Evolutionary conservation across 2,113 vertebrate species (phyloP), one percentile per base, ranked within the genome.

Genomic region (Cisticola juncidis): DNA sequence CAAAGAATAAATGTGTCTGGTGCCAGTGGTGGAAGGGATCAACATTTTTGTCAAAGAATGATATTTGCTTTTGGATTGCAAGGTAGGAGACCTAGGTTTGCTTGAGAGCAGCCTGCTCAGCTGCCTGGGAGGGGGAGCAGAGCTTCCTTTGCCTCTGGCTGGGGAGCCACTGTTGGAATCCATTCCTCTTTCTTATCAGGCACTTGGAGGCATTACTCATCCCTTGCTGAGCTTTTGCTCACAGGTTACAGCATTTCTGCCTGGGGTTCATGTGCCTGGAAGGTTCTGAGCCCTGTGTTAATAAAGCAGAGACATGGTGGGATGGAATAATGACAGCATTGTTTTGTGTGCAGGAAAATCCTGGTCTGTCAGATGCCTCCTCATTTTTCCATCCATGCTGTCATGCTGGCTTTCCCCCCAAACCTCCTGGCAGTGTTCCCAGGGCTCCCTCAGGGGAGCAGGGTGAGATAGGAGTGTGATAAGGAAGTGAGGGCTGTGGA

Each of bases 21-120:
- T 92, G 58, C 45, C 33, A 48, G 29, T 24, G 45, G 53, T 57
- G 42, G 14, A 33, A 84, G 38, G 48, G 81, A 26, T 79, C 36
- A 36, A 35, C 22, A 11, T 85, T 88, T 85, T 85, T 81, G 18
- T 45, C 36, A 33, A 69, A 35, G 36, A 65, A 42, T 79, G 81
- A 72, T 62, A 58, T 81, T 95, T 95, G 61, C 83, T 89, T 89
- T 91, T 62, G 53, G 61, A 60, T 71, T 78, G 38, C 24, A 48
- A 60, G 65, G 69, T 69, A 25, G n/a, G 68, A 84, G 76, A 68
- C 24, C 35, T 33, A 18, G 22, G 40, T 20, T 78, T 47, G 29
- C 48, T 81, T 60, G 48, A 4, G 7, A 74, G 48, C 53, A 77
- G 40, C 40, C 6, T 25, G 66, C 53, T 74, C 44, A 72, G 88